Conservation (phyloP, 2,888 invertebrate genomes). For the Diadegma fenestrale region DNA sequence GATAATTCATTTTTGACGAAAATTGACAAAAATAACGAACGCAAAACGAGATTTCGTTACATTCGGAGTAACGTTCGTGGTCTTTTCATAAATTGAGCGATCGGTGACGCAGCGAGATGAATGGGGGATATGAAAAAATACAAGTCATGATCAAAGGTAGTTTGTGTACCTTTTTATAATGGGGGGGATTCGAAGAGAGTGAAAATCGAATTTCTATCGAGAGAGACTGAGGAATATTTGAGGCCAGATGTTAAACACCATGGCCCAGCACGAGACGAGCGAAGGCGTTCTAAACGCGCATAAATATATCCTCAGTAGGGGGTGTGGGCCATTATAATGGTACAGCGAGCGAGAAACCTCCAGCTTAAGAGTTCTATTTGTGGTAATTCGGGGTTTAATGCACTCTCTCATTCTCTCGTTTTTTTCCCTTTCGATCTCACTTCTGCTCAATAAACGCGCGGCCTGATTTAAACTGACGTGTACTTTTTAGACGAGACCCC, state of each 20-base stretch:
- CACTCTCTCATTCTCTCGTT: slow-evolving; percentile 73
- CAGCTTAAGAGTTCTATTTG: slow-evolving; percentile 84
- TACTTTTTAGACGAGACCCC: slow-evolving; percentile 75
- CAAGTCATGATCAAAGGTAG: slow-evolving; percentile 6
- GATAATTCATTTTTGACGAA: not conserved
- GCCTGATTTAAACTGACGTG: slow-evolving; percentile 80
- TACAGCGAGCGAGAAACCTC: slow-evolving; percentile 73
- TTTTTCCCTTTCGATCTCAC: slow-evolving; percentile 18
- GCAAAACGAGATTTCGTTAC: not conserved
- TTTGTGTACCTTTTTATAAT: not conserved
- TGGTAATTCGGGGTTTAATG: slow-evolving; percentile 85
- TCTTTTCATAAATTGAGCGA: not conserved
- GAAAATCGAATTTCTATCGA: slow-evolving; percentile 57
- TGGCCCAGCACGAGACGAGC: slow-evolving; percentile 82
- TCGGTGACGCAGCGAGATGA: not conserved
- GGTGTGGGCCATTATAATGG: slow-evolving; percentile 83
- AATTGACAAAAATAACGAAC: not conserved
- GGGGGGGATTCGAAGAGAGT: slow-evolving; percentile 35
- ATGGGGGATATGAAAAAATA: not conserved
- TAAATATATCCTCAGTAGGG: slow-evolving; percentile 84
- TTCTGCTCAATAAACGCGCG: slow-evolving; percentile 70
- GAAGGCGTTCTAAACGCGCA: slow-evolving; percentile 83
- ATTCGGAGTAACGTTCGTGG: not conserved
- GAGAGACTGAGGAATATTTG: slow-evolving; percentile 76
- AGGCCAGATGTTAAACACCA: slow-evolving; percentile 83